phyloP scores from a whole-genome alignment of 2,888 invertebrate species.

The Heliothis peltigera region DNA sequence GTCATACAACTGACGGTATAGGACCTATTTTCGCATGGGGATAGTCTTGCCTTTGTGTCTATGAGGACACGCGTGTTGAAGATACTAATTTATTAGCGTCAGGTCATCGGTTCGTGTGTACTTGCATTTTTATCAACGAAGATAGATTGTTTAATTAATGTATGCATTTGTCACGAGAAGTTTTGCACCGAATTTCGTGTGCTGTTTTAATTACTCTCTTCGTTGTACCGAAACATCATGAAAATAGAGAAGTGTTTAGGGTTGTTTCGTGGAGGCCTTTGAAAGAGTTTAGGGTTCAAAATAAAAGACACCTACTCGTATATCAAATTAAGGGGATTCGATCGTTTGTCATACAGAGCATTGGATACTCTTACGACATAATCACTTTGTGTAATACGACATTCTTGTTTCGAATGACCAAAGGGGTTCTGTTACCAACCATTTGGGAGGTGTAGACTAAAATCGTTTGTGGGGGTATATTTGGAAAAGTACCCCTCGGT shows the following conservation, averaged over 20 bases:
- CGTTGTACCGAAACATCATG: not conserved
- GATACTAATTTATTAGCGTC: constrained; percentile 63
- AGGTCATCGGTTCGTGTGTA: constrained; percentile 57
- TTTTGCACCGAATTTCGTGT: constrained; percentile 6
- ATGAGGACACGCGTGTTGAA: constrained; percentile 42
- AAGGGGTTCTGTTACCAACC: not conserved
- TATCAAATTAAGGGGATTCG: constrained; percentile 34
- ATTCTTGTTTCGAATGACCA: constrained; percentile 21
- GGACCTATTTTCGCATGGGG: constrained; percentile 29
- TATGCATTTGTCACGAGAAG: constrained; percentile 10
- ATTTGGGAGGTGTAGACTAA: constrained; percentile 5
- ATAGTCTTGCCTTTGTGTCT: constrained; percentile 14
- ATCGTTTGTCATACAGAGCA: constrained; percentile 39
- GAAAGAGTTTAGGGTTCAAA: constrained; percentile 5
- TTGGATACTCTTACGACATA: constrained; percentile 17
- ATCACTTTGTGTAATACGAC: constrained; percentile 39
- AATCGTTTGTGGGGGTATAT: not conserved
- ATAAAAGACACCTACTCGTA: constrained; percentile 13
- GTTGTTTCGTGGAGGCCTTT: constrained; percentile 8
- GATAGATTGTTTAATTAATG: constrained; percentile 32
- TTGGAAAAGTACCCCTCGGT: not conserved
- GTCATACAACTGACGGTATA: constrained; percentile 1
- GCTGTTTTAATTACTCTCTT: not conserved
- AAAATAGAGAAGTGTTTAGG: not conserved
- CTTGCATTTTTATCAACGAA: constrained; percentile 51